Base-by-base conservation (phyloP, 2,888 invertebrate genomes). In the Drosophila siamana region DNA sequence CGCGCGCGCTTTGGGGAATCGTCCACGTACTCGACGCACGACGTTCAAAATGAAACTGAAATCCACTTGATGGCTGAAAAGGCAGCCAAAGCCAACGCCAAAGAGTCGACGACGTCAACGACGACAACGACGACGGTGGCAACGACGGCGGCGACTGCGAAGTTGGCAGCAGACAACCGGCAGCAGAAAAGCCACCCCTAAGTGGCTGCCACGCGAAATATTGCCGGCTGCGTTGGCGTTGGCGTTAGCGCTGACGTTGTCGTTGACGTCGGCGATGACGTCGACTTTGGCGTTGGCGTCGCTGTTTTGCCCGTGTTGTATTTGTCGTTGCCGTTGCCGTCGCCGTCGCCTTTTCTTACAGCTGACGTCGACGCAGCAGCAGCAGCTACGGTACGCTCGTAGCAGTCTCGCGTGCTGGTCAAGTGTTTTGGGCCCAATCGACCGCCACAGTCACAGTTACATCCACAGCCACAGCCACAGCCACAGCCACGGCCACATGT, bases 1-100 rank as follows among this genome's bases (percentile, higher is more conserved):
- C 63, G 55, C 78, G 67, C 80, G 66, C 79, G 59, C 38, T 47
- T 15, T 54, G 51, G 50, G 54, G 50, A 66, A 69, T 63, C 66
- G 74, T 80, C 52, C 83, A 84, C 89, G 89, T 83, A 89, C 83
- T 78, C 86, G 60, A 85, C 89, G 88, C 87, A 89, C 90, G 90
- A 88, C 90, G 90, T 91, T 88, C 89, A 82, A 89, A 91, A 82
- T 90, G 89, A 90, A 91, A 90, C 90, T 90, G 87, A 91, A 90
- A 85, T 85, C 84, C 82, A 81, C 81, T 83, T 80, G 86, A 82
- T 82, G 87, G 61, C 75, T 71, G 72, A 70, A 77, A 76, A 70
- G 71, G 43, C 69, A 62, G 69, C 74, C 66, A 47, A 36, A 54
- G 66, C 44, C 56, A 63, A 74, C 50, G 66, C 44, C 56, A 59